Percentiles rank a stretch among this genome's conserved stretches.
These are phyloP conservation scores for Montipora efflorescens DNA, from an alignment of 64 coral and sea anemone species.

Conservation along the genomic window DNA sequence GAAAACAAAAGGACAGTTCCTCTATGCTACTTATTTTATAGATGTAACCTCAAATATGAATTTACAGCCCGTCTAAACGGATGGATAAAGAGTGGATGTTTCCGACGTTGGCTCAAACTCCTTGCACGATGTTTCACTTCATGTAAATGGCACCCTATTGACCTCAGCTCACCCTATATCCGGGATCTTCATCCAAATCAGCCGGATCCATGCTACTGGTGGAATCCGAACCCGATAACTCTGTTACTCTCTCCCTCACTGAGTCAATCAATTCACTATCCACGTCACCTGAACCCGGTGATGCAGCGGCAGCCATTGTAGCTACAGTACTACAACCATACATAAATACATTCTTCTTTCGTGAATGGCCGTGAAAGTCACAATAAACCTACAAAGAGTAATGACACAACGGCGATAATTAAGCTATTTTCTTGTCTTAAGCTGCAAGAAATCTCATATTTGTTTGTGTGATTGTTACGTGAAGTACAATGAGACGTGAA, in stretches of 20 bases:
- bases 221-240: slow-evolving; percentile 76
- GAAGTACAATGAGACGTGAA: too few species aligned
- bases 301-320: slow-evolving; percentile 38
- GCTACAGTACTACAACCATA: slow-evolving; percentile 89
- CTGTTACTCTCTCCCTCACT: slow-evolving; percentile 62
- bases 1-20: too few species aligned
- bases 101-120: neutral
- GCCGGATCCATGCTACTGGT: slow-evolving; percentile 86
- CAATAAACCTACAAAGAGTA: slow-evolving; percentile 83
- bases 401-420: neutral
- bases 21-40: too few species aligned
- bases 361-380: slow-evolving; percentile 98
- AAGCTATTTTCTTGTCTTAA: neutral
- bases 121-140: too few species aligned
- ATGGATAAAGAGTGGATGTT: too few species aligned
- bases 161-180: slow-evolving; percentile 70
- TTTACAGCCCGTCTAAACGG: too few species aligned
- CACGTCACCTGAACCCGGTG: slow-evolving; percentile 67
- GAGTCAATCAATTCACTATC: slow-evolving; percentile 72
- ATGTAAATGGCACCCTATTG: too few species aligned
- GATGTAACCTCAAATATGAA: too few species aligned
- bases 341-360: slow-evolving; percentile 99
- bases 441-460: neutral
- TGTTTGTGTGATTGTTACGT: neutral
- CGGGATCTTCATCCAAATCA: slow-evolving; percentile 80